Base-by-base conservation (phyloP, 2,113 vertebrate species). In the Ammodytes dubius region DNA sequence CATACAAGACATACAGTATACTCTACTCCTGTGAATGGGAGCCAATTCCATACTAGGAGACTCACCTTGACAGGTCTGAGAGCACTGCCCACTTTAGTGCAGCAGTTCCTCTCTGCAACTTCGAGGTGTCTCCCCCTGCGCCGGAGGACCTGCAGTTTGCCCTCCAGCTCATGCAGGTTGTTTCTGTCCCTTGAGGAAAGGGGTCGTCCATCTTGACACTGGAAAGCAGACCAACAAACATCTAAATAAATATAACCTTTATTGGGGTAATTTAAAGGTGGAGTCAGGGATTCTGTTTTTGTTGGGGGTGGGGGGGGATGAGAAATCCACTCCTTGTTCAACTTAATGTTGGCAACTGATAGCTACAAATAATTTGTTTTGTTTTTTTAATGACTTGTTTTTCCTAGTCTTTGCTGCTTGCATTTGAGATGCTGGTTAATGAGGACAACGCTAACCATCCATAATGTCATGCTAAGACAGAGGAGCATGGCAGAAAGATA, bases 171-270 rank as follows among this genome's bases (percentile, higher is more conserved):
- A 73, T 96, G 96, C 43, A 99, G 94, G 72, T 91, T 84, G 1
- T 94, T 87, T 77, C 96, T 96, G 82, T 99, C 97, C 85, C 95
- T 95, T 17, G 95, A 95, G 11, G 98, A 93, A 58, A 99, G 94
- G 52, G 98, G 98, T 39, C 98, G 96, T 56, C 98, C 98, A 86
- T 99, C 97, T 87, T 93, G 95, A 87, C 96, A 99, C 98, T 99
- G 91, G 0, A 58, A 27, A 77, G 45, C 82, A 73, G 9, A 81
- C 11, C 15, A 71, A 79, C 47, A 57, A 50, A 80, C n/a, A 72
- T 63, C 7, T 50, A 56, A 60, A 73, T 53, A 2, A 40, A 53
- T 58, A 6, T 5, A 77, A 53, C 19, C 35, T 57, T 65, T 15
- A 64, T 45, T n/a, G 11, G 8, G 19, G 6, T 49, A 68, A 27